Conservation (phyloP, 2,797 vertebrate species). For the Enteromius fasciolatus region DNA sequence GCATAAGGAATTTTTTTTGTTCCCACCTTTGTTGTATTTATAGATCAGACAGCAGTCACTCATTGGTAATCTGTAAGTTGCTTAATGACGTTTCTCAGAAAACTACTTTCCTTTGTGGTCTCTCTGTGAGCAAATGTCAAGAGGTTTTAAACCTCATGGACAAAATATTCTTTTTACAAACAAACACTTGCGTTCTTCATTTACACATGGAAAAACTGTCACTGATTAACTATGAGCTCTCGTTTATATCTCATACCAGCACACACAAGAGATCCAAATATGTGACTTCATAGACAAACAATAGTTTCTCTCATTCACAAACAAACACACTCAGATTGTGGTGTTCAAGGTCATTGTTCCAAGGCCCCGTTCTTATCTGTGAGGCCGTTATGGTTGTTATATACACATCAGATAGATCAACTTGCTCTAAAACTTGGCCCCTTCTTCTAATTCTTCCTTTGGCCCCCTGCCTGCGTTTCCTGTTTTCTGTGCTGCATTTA, state of each 20-base stretch:
- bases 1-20: not conserved
- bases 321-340: not conserved
- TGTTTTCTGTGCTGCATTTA: constrained; percentile 20
- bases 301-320: constrained; percentile 8
- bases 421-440: not conserved
- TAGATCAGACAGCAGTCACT: not conserved
- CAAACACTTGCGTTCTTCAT: not conserved
- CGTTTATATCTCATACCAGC: not conserved
- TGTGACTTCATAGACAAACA: constrained; percentile 4
- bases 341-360: constrained; percentile 37
- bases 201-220: not conserved
- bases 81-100: constrained; percentile 27
- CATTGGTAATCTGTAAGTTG: constrained; percentile 2
- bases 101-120: constrained; percentile 5
- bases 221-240: not conserved
- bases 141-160: not conserved
- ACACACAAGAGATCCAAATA: not conserved
- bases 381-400: not conserved
- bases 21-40: not conserved
- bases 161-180: constrained; percentile 10
- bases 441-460: constrained; percentile 1
- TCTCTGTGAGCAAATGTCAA: constrained; percentile 15
- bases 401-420: constrained; percentile 30
- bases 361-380: constrained; percentile 33
- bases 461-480: not conserved